Percentiles rank a stretch among this genome's conserved stretches.
Evolutionary conservation across 2,113 vertebrate species (phyloP).

Genomic region (Gambusia holbrooki): DNA sequence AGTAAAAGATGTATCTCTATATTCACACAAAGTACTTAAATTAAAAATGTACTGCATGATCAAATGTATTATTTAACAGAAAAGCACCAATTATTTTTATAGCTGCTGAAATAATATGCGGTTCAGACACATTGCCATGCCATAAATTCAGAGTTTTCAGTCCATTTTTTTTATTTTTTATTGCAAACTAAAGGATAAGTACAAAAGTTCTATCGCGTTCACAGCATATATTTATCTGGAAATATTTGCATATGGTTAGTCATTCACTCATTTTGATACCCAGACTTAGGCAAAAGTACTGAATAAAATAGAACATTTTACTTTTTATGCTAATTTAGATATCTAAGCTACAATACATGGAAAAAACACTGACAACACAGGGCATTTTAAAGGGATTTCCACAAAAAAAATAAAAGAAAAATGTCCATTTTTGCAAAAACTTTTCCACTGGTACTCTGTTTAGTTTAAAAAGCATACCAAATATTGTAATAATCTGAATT

Average conservation of each 20-base stretch:
- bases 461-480: neutral
- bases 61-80: neutral
- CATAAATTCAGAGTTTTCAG: neutral
- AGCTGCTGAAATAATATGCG: neutral
- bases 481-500: neutral
- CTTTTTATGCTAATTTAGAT: neutral
- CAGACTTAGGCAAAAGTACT: neutral
- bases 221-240: neutral
- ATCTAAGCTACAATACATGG: neutral
- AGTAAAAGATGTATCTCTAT: neutral
- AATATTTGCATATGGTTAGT: no score
- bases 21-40: neutral
- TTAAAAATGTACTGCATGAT: neutral
- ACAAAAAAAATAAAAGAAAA: neutral
- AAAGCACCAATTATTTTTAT: neutral
- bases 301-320: neutral
- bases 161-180: neutral
- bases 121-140: no score
- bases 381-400: no score
- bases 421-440: neutral
- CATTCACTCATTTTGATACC: no score
- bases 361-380: neutral
- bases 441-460: neutral
- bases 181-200: neutral
- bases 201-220: neutral